Percentiles rank a stretch among this genome's conserved stretches.
These are phyloP conservation scores for Saccopteryx bilineata DNA, from an alignment of 2,113 vertebrate genomes.

Conservation along the genomic window DNA sequence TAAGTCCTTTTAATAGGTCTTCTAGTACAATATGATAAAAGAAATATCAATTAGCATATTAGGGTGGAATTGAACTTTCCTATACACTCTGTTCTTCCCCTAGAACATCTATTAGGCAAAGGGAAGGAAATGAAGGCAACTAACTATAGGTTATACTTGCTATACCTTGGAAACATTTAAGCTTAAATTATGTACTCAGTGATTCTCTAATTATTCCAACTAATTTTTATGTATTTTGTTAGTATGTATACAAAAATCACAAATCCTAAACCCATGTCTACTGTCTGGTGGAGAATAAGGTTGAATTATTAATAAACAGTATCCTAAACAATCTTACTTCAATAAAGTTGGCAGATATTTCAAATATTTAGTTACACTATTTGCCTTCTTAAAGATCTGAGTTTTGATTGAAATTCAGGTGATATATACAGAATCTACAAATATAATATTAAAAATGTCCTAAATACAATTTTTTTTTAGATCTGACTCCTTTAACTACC, in stretches of 20 bases:
- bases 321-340: constrained; percentile 6
- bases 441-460: background rate
- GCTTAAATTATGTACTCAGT: constrained; percentile 27
- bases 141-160: background rate
- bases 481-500: background rate
- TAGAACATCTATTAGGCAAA: background rate
- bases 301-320: background rate
- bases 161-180: background rate
- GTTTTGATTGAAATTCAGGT: constrained; percentile 48
- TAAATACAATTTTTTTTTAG: constrained; percentile 14
- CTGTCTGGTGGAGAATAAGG: constrained; percentile 33
- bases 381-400: background rate
- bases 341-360: background rate
- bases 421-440: background rate
- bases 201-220: constrained; percentile 34
- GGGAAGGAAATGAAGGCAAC: constrained; percentile 29
- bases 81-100: background rate
- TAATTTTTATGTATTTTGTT: constrained; percentile 39
- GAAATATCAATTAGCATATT: background rate
- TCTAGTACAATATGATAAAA: background rate
- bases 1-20: constrained; percentile 2
- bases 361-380: background rate
- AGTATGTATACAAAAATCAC: background rate
- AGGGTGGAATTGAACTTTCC: background rate
- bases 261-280: constrained; percentile 46